Percentiles rank a stretch among this genome's conserved stretches.
phyloP scores from a whole-genome alignment of 2,113 vertebrate genomes.

The Neolamprologus sp. region DNA sequence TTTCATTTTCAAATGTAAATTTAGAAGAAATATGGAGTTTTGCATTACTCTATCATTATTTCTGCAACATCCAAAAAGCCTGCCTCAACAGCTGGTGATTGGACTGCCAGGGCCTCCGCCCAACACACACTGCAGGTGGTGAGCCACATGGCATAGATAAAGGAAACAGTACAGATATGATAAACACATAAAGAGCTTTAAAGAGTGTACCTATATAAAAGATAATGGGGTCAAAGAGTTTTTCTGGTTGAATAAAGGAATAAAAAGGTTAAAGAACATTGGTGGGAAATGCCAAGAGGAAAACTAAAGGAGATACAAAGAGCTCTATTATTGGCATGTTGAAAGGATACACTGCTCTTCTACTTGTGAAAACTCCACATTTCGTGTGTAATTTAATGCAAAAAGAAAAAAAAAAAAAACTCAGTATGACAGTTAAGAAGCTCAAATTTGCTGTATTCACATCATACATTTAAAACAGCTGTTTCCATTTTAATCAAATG shows the following conservation, averaged over 20 bases:
- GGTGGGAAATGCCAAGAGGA: not conserved
- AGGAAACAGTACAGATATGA: not conserved
- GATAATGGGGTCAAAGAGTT: not conserved
- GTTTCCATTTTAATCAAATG: not conserved
- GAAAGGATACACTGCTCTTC: not conserved
- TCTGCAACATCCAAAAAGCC: not conserved
- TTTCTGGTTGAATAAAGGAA: not conserved
- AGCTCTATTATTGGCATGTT: not conserved
- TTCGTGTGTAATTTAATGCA: not conserved
- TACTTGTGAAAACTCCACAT: not conserved
- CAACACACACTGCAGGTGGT: not conserved
- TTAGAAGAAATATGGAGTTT: not conserved
- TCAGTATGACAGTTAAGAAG: not conserved
- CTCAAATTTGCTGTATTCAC: not conserved
- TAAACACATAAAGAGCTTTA: not conserved
- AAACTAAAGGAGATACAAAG: not conserved
- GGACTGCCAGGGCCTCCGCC: not conserved
- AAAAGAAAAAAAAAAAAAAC: not conserved
- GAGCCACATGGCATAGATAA: not conserved
- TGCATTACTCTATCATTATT: not conserved
- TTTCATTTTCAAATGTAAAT: not conserved
- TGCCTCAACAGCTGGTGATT: not conserved
- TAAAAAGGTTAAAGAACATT: not conserved
- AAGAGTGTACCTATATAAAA: not conserved
- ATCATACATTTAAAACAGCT: conserved; percentile 21